These are phyloP conservation scores for Pampusana beccarii DNA, from an alignment of 2,113 vertebrate species.

Conservation along the genomic window DNA sequence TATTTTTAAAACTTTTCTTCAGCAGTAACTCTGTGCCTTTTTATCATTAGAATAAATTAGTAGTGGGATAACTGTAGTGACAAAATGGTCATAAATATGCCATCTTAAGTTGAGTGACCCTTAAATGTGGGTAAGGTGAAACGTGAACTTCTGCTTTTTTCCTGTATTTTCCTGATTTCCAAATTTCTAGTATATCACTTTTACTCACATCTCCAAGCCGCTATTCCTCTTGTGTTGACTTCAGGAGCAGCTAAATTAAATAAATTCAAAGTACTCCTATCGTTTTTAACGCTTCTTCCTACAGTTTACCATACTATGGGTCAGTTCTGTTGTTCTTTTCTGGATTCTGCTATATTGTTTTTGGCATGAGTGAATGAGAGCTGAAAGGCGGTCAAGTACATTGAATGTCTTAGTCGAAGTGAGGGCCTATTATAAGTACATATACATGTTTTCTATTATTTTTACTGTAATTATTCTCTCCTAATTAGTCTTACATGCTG, in stretches of 20 bases:
- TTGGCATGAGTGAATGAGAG: not conserved
- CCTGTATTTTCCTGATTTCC: not conserved
- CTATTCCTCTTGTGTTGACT: not conserved
- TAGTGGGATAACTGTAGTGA: not conserved
- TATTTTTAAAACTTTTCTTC: not conserved
- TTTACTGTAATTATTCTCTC: not conserved
- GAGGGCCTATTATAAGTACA: not conserved
- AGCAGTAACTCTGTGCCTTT: not conserved
- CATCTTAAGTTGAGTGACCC: not conserved
- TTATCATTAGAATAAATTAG: not conserved
- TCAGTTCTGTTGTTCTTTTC: not conserved
- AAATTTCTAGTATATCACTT: not conserved
- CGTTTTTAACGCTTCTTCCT: not conserved
- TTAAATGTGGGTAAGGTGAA: not conserved
- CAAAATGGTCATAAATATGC: not conserved
- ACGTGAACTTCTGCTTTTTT: not conserved
- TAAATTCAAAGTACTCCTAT: not conserved
- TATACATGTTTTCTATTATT: not conserved
- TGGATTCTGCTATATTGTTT: not conserved
- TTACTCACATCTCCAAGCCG: not conserved
- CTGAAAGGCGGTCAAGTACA: not conserved
- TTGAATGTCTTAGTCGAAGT: not conserved
- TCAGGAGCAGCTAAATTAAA: not conserved
- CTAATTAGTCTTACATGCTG: not conserved
- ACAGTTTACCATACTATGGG: not conserved